A percentile compares a stretch with the other conserved stretches of the same genome.
Conservation (phyloP, 2,888 invertebrate genomes). For the Ormyrus pomaceus region DNA sequence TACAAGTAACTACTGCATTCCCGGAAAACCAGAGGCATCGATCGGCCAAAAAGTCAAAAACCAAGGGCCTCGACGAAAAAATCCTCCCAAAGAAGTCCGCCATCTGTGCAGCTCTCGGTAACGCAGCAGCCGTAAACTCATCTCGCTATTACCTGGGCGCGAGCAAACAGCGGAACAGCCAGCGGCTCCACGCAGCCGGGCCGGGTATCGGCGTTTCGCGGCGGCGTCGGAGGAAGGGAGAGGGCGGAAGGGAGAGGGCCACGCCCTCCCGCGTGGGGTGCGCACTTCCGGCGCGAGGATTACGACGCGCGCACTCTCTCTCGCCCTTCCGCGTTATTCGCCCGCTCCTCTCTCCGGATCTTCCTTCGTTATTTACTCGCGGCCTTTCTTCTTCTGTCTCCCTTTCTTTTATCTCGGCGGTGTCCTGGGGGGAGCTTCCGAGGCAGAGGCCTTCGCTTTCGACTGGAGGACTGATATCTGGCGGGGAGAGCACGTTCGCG, state of each 20-base stretch:
- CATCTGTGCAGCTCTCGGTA: no score
- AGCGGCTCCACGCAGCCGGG: no score
- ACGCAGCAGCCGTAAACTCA: no score
- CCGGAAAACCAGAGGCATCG: neutral
- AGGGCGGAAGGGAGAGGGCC: conserved; percentile 59
- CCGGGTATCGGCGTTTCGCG: no score
- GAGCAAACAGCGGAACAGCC: no score
- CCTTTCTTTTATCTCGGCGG: neutral
- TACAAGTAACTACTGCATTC: no score
- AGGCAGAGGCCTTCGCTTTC: neutral
- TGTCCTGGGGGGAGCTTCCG: no score
- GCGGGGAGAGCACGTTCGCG: neutral
- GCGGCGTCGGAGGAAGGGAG: neutral
- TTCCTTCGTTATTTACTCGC: conserved; percentile 38
- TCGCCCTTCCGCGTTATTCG: conserved; percentile 23
- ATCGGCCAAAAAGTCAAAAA: neutral
- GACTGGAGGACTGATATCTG: neutral
- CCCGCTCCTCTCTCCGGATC: conserved; percentile 22
- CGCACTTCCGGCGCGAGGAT: conserved; percentile 67
- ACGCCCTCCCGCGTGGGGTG: conserved; percentile 68
- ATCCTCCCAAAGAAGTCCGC: no score
- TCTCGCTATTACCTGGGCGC: no score
- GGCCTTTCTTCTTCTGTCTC: conserved; percentile 4
- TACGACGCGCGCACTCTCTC: conserved; percentile 59
- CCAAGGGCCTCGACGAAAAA: no score